These are phyloP conservation scores for Hartigia nigra DNA, from an alignment of 2,888 invertebrate genomes.

Conservation along the genomic window DNA sequence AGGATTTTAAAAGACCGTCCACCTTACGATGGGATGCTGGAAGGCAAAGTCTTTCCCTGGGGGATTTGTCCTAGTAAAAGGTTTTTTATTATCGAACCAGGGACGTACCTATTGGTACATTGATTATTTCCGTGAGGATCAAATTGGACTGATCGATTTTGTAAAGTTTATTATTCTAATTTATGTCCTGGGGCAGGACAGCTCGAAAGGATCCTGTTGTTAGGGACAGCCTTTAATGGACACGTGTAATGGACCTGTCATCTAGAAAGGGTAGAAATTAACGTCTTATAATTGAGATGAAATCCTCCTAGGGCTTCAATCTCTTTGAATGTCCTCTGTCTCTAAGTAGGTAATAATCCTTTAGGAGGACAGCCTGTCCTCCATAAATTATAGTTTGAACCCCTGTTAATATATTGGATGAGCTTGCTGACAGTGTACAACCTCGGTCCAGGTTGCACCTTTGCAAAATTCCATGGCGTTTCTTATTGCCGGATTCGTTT, in stretches of 20 bases:
- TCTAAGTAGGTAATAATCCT: neutral
- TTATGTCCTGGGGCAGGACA: neutral
- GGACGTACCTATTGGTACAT: neutral
- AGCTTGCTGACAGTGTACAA: neutral
- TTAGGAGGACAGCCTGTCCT: neutral
- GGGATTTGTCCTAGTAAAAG: neutral
- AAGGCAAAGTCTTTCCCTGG: neutral
- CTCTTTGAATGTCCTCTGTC: neutral
- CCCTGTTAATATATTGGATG: neutral
- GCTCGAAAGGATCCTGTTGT: neutral
- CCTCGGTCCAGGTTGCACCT: neutral
- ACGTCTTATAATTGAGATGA: neutral
- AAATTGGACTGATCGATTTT: neutral
- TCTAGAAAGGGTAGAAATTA: neutral
- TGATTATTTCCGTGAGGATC: neutral
- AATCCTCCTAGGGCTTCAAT: neutral
- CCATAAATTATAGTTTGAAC: neutral
- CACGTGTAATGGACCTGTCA: neutral
- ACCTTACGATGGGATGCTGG: neutral
- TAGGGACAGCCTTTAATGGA: neutral
- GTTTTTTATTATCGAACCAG: neutral
- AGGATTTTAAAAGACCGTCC: neutral
- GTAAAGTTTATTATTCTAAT: neutral
- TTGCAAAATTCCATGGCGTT: neutral
- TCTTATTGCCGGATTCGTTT: neutral